Conservation (phyloP, 1,140 invertebrate genomes). For the Cydia strobilella region DNA sequence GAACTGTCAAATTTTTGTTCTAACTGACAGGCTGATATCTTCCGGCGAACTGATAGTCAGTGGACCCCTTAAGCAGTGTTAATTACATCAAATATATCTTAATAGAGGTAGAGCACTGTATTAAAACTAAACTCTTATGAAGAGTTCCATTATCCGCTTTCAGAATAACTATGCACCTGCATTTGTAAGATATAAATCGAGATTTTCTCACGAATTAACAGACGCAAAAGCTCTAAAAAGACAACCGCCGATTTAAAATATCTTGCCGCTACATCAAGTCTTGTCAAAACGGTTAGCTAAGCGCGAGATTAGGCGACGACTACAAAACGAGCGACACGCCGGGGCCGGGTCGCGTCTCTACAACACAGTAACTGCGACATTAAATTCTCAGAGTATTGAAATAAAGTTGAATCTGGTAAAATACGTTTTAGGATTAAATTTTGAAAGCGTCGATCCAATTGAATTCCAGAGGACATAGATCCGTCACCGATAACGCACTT, state of each 20-base stretch:
- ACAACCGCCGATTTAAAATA: slow-evolving; percentile 38
- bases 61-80: no score
- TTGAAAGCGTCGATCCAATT: slow-evolving; percentile 60
- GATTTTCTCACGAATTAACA: neutral
- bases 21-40: no score
- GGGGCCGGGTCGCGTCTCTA: slow-evolving; percentile 37
- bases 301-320: slow-evolving; percentile 72
- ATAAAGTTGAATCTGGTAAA: slow-evolving; percentile 23
- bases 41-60: no score
- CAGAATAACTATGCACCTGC: neutral
- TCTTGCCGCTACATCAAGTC: slow-evolving; percentile 72
- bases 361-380: slow-evolving; percentile 23
- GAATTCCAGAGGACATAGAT: slow-evolving; percentile 74
- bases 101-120: no score
- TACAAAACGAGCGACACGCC: slow-evolving; percentile 69
- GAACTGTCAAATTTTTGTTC: no score
- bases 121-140: no score
- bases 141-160: no score
- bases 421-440: slow-evolving; percentile 43
- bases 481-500: slow-evolving; percentile 73
- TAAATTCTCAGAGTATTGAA: slow-evolving; percentile 15
- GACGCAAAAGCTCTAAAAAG: slow-evolving; percentile 40
- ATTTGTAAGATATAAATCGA: neutral
- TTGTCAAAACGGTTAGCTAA: slow-evolving; percentile 79
- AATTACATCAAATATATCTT: no score